Evolutionary conservation across 2,113 vertebrate species (phyloP), one percentile per base, ranked within the genome.

Genomic region (Crotalus viridis): DNA sequence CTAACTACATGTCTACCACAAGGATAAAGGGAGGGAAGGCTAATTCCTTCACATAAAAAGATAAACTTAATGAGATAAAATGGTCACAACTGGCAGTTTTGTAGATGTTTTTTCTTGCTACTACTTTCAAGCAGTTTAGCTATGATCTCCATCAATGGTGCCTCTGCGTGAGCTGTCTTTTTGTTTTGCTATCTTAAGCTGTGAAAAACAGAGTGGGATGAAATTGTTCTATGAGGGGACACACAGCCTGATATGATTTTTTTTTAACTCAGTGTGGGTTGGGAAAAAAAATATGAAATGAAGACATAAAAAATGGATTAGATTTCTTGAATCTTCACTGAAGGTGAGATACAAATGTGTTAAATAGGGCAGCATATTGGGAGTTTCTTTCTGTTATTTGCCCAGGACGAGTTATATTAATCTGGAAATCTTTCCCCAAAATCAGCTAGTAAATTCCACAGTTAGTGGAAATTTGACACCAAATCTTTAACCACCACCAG

Each of bases 1-100:
- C 94, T 51, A 64, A 10, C 13, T 56, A 0, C 28, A 19, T 81
- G 51, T 12, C 91, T 55, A 93, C n/a, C 43, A 17, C 22, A 94
- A 94, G 61, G 22, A 48, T 54, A 56, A 8, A 81, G 17, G 74
- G 74, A 81, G 74, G 74, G 24, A 21, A 59, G 5, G 91, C 12
- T 54, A 92, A 81, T 61, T 91, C 89, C 28, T 13, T 26, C 54
- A 85, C n/a, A 64, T 21, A 85, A 55, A 0, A 19, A 89, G 26
- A 61, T 90, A 90, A 93, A 87, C 28, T 89, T 90, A 93, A 85
- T 92, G 43, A 81, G 93, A 74, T 92, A 90, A 89, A 94, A 94
- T 92, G 7, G 89, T 87, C 69, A 89, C 33, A 17, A n/a, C 28
- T 57, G 55, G 1, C 10, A 81, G 5, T 24, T 48, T 55, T 15